Conservation (phyloP, 2,113 vertebrate species). For the Hippocampus guttulatus region DNA sequence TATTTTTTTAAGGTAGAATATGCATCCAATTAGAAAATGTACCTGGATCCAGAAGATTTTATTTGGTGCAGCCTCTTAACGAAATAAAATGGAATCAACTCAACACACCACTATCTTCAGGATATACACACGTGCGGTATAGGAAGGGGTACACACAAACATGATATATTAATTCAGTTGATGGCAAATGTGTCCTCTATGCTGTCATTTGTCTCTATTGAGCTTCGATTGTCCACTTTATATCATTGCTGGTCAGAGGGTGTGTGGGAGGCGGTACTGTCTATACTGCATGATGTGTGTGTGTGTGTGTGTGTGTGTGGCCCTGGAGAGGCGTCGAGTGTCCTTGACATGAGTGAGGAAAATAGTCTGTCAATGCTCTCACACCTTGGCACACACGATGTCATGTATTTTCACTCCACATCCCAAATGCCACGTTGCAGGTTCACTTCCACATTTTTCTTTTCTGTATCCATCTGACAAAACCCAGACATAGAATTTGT, state of each 20-base stretch:
- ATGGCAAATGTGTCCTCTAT: neutral
- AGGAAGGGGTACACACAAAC: neutral
- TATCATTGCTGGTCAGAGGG: constrained; percentile 1
- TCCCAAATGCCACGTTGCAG: neutral
- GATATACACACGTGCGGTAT: constrained; percentile 8
- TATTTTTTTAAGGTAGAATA: too few relatives aligned
- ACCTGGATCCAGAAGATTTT: too few relatives aligned
- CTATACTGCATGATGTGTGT: constrained; percentile 14
- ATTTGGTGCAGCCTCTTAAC: too few relatives aligned
- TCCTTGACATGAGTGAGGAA: constrained; percentile 55
- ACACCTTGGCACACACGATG: neutral
- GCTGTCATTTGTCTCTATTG: constrained; percentile 38
- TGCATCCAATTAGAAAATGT: too few relatives aligned
- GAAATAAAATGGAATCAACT: too few relatives aligned
- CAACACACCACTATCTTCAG: neutral
- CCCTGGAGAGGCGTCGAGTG: constrained; percentile 25
- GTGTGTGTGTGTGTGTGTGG: neutral
- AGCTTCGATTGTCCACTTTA: constrained; percentile 25
- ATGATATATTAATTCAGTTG: neutral
- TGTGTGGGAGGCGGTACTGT: constrained; percentile 6
- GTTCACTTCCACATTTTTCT: neutral
- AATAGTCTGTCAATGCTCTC: constrained; percentile 29
- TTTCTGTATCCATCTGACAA: neutral
- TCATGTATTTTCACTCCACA: neutral
- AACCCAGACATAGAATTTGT: neutral